Evolutionary conservation across 2,797 vertebrate genomes (phyloP), one percentile per base, ranked within the genome.

Genomic region (Neoniphon sammara): DNA sequence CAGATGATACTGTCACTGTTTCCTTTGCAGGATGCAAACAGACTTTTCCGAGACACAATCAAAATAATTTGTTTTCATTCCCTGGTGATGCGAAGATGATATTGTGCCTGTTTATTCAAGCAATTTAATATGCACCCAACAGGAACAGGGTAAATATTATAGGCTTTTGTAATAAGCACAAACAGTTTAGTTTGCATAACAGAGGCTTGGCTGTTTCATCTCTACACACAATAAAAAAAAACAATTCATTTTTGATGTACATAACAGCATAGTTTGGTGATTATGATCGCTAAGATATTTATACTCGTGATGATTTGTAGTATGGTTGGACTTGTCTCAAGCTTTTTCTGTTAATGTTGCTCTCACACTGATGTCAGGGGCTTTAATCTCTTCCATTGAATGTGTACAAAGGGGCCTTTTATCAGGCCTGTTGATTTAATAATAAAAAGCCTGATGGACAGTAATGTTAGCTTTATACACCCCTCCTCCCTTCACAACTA

Each of bases 391-490:
- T 73, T 69, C 79, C 77, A 59, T 66, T 83, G 84, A 73, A 27
- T 61, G 77, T 68, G 70, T 62, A 69, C 79, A 78, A 66, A 73
- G 73, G 52, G 77, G 60, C 66, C 77, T 88, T 89, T 91, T 83
- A 87, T 90, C 78, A 75, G 58, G 47, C 52, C 74, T 75, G 73
- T 59, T 89, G 84, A 93, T 91, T 85, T 71, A 88, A 88, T 89
- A 83, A 85, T 81, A 80, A 81, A 77, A 86, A 7, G 23, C 61
- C 80, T 66, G 36, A 53, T 2, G 20, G 15, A 17, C 53, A 50
- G 54, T 57, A 60, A 83, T 79, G 83, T 82, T 63, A 2, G 25
- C 70, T 58, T 53, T 12, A 62, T 42, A 30, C n/a, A 30, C 53
- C 70, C 23, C 15, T 42, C 62, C 60, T 54, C 21, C 31, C n/a